Conservation (phyloP, 2,888 invertebrate species). For the Synanthedon myopaeformis region DNA sequence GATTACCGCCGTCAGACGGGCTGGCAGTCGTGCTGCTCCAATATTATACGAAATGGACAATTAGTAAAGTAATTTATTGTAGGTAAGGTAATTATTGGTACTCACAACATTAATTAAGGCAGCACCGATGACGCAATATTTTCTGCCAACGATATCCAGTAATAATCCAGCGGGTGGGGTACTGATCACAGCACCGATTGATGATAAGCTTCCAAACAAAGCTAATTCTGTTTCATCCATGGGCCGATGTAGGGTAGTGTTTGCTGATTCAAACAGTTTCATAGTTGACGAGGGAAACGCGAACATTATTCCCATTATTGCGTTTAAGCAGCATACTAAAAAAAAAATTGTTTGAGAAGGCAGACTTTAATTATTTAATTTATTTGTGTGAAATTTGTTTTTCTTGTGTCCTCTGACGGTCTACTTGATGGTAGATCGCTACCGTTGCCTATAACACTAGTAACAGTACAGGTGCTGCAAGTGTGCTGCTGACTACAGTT, state of each 20-base stretch:
- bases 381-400: constrained; percentile 4
- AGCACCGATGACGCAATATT: constrained; percentile 21
- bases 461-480: too few species aligned
- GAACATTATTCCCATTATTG: constrained; percentile 33
- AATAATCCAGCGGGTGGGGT: constrained; percentile 27
- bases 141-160: constrained; percentile 36
- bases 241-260: constrained; percentile 38
- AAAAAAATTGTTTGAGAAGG: constrained; percentile 3
- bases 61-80: too few species aligned
- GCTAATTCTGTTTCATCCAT: constrained; percentile 36
- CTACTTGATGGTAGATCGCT: too few species aligned
- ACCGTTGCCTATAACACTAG: too few species aligned
- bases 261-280: constrained; percentile 31
- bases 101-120: constrained; percentile 31
- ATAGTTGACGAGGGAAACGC: constrained; percentile 46
- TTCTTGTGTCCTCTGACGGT: neutral
- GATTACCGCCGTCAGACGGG: too few species aligned
- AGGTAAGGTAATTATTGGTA: constrained; percentile 3
- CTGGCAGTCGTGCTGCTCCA: too few species aligned
- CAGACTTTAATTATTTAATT: constrained; percentile 6
- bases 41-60: too few species aligned
- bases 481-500: too few species aligned
- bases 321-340: constrained; percentile 35
- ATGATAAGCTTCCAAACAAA: constrained; percentile 35
- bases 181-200: constrained; percentile 31